Evolutionary conservation across 2,797 vertebrate species (phyloP).

Genomic region (Sebastes vulpes): DNA sequence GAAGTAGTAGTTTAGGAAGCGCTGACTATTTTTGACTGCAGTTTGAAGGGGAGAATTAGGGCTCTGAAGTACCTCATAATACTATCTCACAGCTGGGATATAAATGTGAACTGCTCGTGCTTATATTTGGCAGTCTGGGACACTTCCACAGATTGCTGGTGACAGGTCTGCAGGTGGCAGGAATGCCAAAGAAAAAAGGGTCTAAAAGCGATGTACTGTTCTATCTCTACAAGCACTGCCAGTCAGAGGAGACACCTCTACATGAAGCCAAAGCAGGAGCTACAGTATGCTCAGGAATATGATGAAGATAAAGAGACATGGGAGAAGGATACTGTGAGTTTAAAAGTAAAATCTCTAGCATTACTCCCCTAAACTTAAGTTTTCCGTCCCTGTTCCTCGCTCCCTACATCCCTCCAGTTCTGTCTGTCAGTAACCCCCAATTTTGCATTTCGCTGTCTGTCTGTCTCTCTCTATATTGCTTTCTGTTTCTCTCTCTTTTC

Average conservation of each 20-base stretch:
- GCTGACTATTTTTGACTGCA: slow-evolving; percentile 19
- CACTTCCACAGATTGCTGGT: slow-evolving; percentile 61
- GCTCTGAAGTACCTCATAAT: slow-evolving; percentile 42
- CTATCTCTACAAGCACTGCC: slow-evolving; percentile 28
- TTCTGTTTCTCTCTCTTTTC: slow-evolving; percentile 1
- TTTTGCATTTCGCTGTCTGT: slow-evolving; percentile 25
- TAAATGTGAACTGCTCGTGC: slow-evolving; percentile 57
- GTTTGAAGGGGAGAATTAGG: slow-evolving; percentile 25
- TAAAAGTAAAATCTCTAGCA: not conserved
- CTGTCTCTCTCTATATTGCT: not conserved
- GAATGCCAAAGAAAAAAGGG: slow-evolving; percentile 42
- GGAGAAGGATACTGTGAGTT: not conserved
- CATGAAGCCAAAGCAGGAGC: not conserved
- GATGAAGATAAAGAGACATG: not conserved
- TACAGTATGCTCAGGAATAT: slow-evolving; percentile 2
- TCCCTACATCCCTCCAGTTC: not conserved
- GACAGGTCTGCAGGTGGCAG: slow-evolving; percentile 65
- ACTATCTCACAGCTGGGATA: slow-evolving; percentile 43
- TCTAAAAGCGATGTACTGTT: slow-evolving; percentile 24
- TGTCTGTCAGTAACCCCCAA: not conserved
- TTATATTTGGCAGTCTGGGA: slow-evolving; percentile 50
- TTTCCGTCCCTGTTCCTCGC: slow-evolving; percentile 8
- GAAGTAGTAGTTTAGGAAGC: slow-evolving; percentile 4
- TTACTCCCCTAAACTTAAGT: slow-evolving; percentile 16
- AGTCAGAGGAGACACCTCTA: slow-evolving; percentile 33